Percentiles rank a stretch among this genome's conserved stretches.
Evolutionary conservation across 1,140 invertebrate genomes (phyloP).

Genomic region (Rhagoletis pomonella): DNA sequence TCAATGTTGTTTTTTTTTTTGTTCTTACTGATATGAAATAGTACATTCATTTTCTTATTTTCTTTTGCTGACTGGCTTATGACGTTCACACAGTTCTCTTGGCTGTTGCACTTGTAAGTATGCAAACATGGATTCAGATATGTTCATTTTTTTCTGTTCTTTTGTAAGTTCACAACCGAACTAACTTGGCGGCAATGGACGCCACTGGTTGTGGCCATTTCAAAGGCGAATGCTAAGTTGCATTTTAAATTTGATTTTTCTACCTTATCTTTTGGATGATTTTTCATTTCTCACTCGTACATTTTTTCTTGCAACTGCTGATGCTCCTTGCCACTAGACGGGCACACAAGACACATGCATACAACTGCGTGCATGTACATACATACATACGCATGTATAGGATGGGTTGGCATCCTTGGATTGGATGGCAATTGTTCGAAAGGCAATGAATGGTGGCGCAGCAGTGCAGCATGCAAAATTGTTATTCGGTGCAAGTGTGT

Average conservation of each 20-base stretch:
- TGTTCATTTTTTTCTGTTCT: neutral
- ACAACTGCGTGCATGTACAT: neutral
- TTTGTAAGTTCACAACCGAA: neutral
- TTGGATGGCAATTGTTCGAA: conserved; percentile 37
- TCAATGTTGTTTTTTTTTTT: neutral
- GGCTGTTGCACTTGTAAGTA: neutral
- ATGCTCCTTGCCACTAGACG: neutral
- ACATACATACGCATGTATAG: neutral
- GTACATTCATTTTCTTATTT: neutral
- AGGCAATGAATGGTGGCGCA: conserved; percentile 44
- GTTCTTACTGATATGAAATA: neutral
- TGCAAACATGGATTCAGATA: conserved; percentile 42
- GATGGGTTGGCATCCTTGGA: neutral
- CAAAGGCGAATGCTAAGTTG: conserved; percentile 45
- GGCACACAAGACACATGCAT: neutral
- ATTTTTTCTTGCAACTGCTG: neutral
- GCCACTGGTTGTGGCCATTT: conserved; percentile 46
- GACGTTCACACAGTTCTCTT: neutral
- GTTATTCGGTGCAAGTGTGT: conserved; percentile 33
- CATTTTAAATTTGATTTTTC: conserved; percentile 51
- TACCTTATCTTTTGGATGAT: conserved; percentile 39
- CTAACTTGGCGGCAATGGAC: conserved; percentile 36
- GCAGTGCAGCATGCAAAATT: conserved; percentile 43
- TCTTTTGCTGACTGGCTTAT: neutral
- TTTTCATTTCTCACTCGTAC: conserved; percentile 27